Evolutionary conservation across 2,888 invertebrate genomes (phyloP).

Genomic region (Euspilapteryx auroguttella): DNA sequence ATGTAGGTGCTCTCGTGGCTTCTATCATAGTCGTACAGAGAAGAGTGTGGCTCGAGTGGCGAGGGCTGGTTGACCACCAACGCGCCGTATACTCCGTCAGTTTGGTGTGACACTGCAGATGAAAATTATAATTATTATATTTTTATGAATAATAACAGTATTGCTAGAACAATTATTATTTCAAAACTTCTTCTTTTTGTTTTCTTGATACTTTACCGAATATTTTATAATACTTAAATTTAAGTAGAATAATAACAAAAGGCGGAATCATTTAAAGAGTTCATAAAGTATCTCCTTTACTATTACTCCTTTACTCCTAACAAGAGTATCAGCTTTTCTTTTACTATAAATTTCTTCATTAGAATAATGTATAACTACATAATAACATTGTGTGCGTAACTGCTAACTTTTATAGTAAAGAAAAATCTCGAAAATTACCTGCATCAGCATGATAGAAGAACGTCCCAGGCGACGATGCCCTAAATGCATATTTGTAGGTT

Average conservation of each 20-base stretch:
- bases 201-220: no score
- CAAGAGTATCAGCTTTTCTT: no score
- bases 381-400: no score
- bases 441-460: slow-evolving; percentile 74
- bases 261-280: no score
- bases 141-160: background rate
- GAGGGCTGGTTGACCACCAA: slow-evolving; percentile 57
- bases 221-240: background rate
- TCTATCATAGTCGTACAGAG: slow-evolving; percentile 42
- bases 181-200: no score
- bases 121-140: background rate
- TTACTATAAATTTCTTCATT: no score
- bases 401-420: no score
- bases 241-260: background rate
- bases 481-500: slow-evolving; percentile 71
- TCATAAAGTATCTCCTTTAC: no score
- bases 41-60: slow-evolving; percentile 32
- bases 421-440: no score
- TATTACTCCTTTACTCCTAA: no score
- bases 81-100: slow-evolving; percentile 62
- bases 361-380: no score
- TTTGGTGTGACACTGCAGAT: slow-evolving; percentile 58
- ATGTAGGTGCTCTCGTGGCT: slow-evolving; percentile 44
- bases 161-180: no score
- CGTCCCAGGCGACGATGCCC: slow-evolving; percentile 68